A percentile compares a stretch with the other conserved stretches of the same genome.
phyloP scores from a whole-genome alignment of 2,797 vertebrate genomes.

The Anniella stebbinsi region DNA sequence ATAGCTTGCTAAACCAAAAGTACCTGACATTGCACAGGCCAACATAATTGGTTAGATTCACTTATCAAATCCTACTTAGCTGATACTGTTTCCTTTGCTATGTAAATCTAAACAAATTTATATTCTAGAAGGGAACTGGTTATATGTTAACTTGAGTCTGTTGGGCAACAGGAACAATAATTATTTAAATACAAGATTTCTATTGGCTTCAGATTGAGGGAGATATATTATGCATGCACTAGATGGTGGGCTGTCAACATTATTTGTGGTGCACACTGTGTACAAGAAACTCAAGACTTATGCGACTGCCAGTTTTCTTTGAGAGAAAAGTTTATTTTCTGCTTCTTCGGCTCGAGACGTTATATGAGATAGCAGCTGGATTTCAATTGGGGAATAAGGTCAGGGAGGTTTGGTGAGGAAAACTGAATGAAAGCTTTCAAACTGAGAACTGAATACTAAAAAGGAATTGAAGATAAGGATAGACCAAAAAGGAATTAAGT shows the following conservation, averaged over 20 bases:
- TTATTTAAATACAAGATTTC: constrained; percentile 40
- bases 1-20: neutral
- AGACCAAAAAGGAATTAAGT: constrained; percentile 7
- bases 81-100: neutral
- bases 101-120: neutral
- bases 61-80: neutral
- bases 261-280: constrained; percentile 38
- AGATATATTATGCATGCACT: constrained; percentile 37
- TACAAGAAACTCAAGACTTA: constrained; percentile 52
- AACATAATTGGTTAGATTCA: neutral
- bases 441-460: neutral
- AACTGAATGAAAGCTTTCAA: constrained; percentile 14
- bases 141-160: constrained; percentile 36
- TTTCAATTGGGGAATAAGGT: constrained; percentile 30
- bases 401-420: constrained; percentile 5
- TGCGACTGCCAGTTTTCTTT: constrained; percentile 26
- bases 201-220: constrained; percentile 22
- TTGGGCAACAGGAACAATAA: constrained; percentile 18
- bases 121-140: neutral
- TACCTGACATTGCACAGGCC: neutral
- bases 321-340: constrained; percentile 13
- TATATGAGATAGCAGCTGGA: neutral
- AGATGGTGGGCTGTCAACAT: constrained; percentile 35
- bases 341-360: neutral
- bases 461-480: constrained; percentile 7